These are phyloP conservation scores for Sebastes hopkinsi DNA, from an alignment of 2,797 vertebrate species.

Conservation along the genomic window DNA sequence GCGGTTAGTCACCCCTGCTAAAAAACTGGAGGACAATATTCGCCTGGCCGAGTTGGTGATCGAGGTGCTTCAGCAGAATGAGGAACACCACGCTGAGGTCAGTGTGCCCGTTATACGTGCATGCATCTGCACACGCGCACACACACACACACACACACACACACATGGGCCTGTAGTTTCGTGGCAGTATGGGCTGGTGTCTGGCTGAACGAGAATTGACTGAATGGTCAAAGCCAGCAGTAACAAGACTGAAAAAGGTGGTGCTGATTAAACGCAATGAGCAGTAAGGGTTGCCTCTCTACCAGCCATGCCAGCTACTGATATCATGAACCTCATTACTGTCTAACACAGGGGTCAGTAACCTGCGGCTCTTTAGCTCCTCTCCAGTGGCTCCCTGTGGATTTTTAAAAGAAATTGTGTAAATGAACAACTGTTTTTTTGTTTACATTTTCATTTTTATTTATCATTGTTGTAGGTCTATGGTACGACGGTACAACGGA, in stretches of 20 bases:
- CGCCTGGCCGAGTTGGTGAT: constrained; percentile 97
- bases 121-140: neutral
- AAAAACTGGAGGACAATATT: constrained; percentile 99
- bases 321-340: neutral
- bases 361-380: too few relatives aligned
- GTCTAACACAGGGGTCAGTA: too few relatives aligned
- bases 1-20: constrained; percentile 96
- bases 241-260: neutral
- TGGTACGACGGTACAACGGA: too few relatives aligned
- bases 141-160: neutral
- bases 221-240: neutral
- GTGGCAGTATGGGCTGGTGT: neutral
- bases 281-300: neutral
- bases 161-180: neutral
- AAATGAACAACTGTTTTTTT: too few relatives aligned
- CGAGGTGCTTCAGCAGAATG: constrained; percentile 98
- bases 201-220: neutral
- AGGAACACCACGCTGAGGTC: constrained; percentile 99
- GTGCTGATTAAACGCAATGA: neutral
- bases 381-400: too few relatives aligned
- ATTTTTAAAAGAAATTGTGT: too few relatives aligned
- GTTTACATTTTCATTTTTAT: too few relatives aligned
- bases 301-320: neutral
- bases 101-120: constrained; percentile 58
- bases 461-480: too few relatives aligned